Evolutionary conservation across 2,113 vertebrate genomes (phyloP), one percentile per base, ranked within the genome.

Genomic region (Rhinolophus ferrumequinum): DNA sequence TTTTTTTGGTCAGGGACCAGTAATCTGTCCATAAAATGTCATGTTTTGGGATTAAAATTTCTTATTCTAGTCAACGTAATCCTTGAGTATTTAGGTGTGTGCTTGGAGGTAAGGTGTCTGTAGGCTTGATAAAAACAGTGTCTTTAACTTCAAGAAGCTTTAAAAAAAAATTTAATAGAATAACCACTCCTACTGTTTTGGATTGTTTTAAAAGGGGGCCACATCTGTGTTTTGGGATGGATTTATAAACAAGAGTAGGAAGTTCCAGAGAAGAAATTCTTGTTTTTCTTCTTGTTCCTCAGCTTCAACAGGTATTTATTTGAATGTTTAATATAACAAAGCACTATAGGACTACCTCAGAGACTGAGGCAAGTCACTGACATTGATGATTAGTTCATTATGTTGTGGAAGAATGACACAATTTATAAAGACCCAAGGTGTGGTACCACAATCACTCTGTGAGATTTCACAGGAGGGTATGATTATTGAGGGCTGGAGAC

Each of bases 261-360:
- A 96, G n/a, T 41, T 87, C 50, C 93, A 80, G 90, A 28, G 21
- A 92, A 87, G 54, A 4, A 73, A 56, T 50, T 96, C 79, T 72
- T 88, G 75, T 70, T 91, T 88, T 67, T 75, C 76, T 94, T 87
- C 82, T 50, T 83, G 33, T 73, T 58, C 38, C 83, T 87, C 56
- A 66, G 69, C 28, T 80, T 75, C 83, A 73, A 11, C 26, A 86
- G n/a, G 41, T 56, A 76, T 89, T 77, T 67, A 69, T 0, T 50
- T 69, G 24, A 72, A 33, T 2, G 8, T 22, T 85, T 64, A 44
- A 21, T 56, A 11, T 35, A 93, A n/a, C 41, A 66, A 44, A 26
- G 67, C 18, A 62, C 11, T 19, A 2, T 62, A 15, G 22, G 38
- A 6, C 86, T 73, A 81, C 52, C 47, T 69, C 75, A 30, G 77